Conservation (phyloP, 2,113 vertebrate species). For the Brachionichthys hirsutus region DNA sequence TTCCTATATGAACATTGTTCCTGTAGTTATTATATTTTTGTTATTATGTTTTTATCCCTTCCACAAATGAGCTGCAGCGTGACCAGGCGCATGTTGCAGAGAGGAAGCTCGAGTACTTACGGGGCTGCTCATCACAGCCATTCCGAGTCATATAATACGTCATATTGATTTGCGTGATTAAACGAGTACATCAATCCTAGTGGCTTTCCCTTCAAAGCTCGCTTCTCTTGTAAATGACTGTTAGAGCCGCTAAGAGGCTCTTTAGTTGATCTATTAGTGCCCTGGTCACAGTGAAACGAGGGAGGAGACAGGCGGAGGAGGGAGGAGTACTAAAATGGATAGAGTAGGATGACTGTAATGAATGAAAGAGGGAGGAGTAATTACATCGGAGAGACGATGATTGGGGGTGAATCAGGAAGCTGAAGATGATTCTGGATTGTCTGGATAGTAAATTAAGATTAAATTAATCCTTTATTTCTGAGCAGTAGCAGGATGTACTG, state of each 20-base stretch:
- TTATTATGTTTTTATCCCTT: neutral
- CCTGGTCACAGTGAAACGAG: no score
- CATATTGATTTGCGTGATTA: slow-evolving; percentile 35
- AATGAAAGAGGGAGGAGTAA: neutral
- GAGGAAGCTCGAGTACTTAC: neutral
- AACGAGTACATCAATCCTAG: slow-evolving; percentile 35
- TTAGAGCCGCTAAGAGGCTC: slow-evolving; percentile 50
- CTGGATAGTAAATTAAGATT: neutral
- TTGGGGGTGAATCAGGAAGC: neutral
- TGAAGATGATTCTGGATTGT: neutral
- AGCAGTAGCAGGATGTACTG: slow-evolving; percentile 5
- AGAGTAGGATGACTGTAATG: neutral
- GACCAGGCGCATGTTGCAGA: slow-evolving; percentile 1
- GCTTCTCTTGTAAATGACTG: slow-evolving; percentile 30
- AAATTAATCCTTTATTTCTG: slow-evolving; percentile 45
- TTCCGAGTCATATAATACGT: slow-evolving; percentile 49
- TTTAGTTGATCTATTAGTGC: slow-evolving; percentile 39
- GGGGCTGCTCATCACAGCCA: slow-evolving; percentile 7
- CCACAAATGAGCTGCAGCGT: neutral
- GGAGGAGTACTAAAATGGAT: neutral
- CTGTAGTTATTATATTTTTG: neutral
- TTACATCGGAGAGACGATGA: slow-evolving; percentile 3
- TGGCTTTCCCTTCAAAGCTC: slow-evolving; percentile 13
- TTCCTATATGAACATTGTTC: no score
- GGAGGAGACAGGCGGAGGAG: no score